These are phyloP conservation scores for Aspidiotus destructor DNA, from an alignment of 2,888 invertebrate genomes.

Conservation along the genomic window DNA sequence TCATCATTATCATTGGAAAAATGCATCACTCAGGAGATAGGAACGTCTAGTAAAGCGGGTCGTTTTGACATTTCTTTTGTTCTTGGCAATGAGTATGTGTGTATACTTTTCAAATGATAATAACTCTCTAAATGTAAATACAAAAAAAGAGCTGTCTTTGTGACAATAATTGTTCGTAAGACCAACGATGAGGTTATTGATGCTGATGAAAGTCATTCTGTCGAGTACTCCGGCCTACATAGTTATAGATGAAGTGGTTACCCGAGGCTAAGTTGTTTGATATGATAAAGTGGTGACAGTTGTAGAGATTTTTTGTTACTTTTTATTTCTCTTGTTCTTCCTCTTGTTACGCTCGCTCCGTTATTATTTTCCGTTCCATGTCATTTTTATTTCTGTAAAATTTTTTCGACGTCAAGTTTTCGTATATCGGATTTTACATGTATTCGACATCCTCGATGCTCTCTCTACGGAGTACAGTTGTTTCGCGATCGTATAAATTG, in stretches of 20 bases:
- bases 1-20: not conserved
- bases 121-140: constrained; percentile 31
- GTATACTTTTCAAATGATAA: constrained; percentile 22
- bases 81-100: constrained; percentile 12
- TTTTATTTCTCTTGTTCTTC: constrained; percentile 16
- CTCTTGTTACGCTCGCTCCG: not conserved
- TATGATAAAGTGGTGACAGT: constrained; percentile 33
- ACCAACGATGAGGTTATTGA: constrained; percentile 27
- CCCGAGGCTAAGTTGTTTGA: constrained; percentile 31
- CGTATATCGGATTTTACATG: not conserved
- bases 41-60: constrained; percentile 13
- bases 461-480: not conserved
- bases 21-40: constrained; percentile 7
- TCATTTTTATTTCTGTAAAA: too few relatives aligned
- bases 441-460: not conserved
- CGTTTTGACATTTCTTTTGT: constrained; percentile 30
- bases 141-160: constrained; percentile 27
- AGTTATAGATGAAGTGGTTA: constrained; percentile 31
- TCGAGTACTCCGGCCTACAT: constrained; percentile 24
- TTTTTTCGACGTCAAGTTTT: not conserved
- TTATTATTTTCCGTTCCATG: constrained; percentile 5
- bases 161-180: constrained; percentile 33
- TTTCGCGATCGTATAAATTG: not conserved
- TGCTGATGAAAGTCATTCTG: constrained; percentile 29
- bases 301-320: constrained; percentile 15